A percentile compares a stretch with the other conserved stretches of the same genome.
Conservation (phyloP, 1,140 invertebrate species). For the Heliconius eleuchia region DNA sequence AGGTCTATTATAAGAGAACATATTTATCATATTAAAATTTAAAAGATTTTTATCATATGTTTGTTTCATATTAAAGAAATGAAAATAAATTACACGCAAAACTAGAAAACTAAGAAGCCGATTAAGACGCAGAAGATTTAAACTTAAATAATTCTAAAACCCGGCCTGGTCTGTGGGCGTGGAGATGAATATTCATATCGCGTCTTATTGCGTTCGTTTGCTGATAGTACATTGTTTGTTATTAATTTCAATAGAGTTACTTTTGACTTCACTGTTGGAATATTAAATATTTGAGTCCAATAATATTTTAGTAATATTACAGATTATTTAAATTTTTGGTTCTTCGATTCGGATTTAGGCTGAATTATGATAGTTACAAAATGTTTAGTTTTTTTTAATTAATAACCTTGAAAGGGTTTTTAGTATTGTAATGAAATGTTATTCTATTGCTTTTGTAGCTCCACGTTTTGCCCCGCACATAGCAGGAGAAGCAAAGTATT, state of each 20-base stretch:
- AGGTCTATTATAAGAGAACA: too few relatives aligned
- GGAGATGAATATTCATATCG: conserved; percentile 70
- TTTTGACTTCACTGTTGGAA: conserved; percentile 20
- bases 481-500: background rate
- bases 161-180: conserved; percentile 38
- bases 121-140: conserved; percentile 25
- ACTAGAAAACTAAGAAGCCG: background rate
- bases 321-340: background rate
- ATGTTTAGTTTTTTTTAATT: too few relatives aligned
- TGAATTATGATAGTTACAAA: background rate
- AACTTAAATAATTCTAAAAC: conserved; percentile 33
- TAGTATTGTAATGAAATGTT: too few relatives aligned
- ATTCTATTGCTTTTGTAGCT: background rate
- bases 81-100: background rate
- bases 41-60: too few relatives aligned
- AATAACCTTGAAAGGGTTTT: too few relatives aligned
- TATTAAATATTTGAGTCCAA: background rate
- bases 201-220: conserved; percentile 65
- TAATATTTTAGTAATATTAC: conserved; percentile 5
- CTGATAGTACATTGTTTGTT: conserved; percentile 57
- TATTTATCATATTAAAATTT: too few relatives aligned
- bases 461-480: background rate
- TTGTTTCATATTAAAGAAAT: too few relatives aligned
- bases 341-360: background rate
- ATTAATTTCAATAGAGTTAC: conserved; percentile 52